Evolutionary conservation across 1,140 invertebrate species (phyloP), one percentile per base, ranked within the genome.

Genomic region (Gonatopus flavifemur): DNA sequence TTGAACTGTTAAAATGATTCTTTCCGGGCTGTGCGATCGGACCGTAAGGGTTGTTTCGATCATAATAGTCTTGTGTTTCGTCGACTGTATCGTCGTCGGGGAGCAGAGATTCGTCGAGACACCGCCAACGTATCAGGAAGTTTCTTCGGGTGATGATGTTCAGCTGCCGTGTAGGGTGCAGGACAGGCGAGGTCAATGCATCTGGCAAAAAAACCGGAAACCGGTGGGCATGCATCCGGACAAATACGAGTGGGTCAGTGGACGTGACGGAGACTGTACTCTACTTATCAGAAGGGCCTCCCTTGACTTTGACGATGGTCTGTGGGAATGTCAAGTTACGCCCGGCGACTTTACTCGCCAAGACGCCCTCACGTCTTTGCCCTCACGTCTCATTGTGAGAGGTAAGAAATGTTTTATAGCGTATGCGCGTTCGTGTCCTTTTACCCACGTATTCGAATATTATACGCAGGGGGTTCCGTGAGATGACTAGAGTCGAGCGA

Each of bases 141-240:
- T 94, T 19, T 92, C 92, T 69, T 88, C 91, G 0, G 88, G 87
- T 1, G 86, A 93, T 57, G 89, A 92, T 69, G 86, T 86, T 9
- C 74, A 87, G 48, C 80, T 96, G 33, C 82, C 83, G 52, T 96
- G 92, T 71, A 86, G 86, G 75, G 86, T 95, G 51, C 84, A 89
- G 49, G 88, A 93, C 77, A 92, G 92, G 70, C 84, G 86, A 52
- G 93, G 93, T 3, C 82, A 88, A 30, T 96, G 93, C 70, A 90
- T 89, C 7, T 95, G 93, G 93, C 91, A 94, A 67, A 94, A 94
- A 75, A 91, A 95, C 77, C 88, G 91, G 65, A 91, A 91, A 83
- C 89, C 88, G 1, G 86, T 93, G 46, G 90, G 90, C 15, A 89
- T 91, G 67, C 91, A 93, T 69, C 78, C 84, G 9, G 87, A 89